These are phyloP conservation scores for Sebastolobus altivelis DNA, from an alignment of 2,797 vertebrate species.

Conservation along the genomic window DNA sequence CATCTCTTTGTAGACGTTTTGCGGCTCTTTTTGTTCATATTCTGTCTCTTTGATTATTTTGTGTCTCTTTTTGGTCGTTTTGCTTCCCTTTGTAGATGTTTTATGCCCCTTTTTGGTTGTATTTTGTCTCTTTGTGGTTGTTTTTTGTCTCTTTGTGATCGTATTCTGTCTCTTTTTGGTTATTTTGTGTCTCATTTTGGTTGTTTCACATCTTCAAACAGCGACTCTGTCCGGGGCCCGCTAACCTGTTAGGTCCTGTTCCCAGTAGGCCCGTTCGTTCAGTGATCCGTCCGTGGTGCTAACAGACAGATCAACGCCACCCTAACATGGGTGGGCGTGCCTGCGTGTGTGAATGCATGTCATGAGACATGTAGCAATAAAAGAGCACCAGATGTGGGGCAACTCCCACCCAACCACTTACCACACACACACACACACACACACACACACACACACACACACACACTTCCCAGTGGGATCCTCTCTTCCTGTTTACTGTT, in stretches of 20 bases:
- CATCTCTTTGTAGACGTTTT: no score
- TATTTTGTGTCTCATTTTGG: neutral
- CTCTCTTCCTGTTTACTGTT: constrained; percentile 77
- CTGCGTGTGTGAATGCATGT: constrained; percentile 11
- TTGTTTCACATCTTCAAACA: no score
- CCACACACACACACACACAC: neutral
- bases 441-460: neutral
- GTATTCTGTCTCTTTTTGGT: no score
- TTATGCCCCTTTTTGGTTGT: no score
- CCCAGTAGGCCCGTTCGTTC: neutral
- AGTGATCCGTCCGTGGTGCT: neutral
- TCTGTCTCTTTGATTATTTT: no score
- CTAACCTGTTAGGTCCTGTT: neutral
- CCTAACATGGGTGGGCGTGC: neutral
- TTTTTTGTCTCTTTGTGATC: neutral
- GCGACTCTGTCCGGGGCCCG: no score
- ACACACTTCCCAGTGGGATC: constrained; percentile 59
- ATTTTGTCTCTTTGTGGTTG: no score
- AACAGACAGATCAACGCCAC: neutral
- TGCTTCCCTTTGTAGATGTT: neutral
- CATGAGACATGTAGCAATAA: constrained; percentile 7
- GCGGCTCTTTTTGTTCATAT: no score
- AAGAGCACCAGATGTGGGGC: constrained; percentile 44
- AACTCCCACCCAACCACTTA: constrained; percentile 29
- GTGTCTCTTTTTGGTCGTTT: neutral